Evolutionary conservation across 1,140 invertebrate species (phyloP).

Genomic region (Lepidotrigona ventralis): DNA sequence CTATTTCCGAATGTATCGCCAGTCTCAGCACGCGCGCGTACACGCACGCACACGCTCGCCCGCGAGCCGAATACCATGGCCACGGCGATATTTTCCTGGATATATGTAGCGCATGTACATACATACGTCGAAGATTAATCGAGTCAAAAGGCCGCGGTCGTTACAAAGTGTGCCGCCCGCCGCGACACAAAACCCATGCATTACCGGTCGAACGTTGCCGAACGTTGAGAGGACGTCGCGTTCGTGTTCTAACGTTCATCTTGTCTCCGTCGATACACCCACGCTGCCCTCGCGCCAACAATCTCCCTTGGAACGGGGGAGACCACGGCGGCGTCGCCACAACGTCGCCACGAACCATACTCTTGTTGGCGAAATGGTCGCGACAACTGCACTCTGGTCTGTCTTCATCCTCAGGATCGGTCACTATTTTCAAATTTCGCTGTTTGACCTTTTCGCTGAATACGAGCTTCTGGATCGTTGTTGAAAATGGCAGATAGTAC

Average conservation of each 20-base stretch:
- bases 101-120: conserved; percentile 57
- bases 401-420: too few relatives aligned
- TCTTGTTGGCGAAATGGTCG: neutral
- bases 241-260: conserved; percentile 75
- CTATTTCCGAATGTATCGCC: conserved; percentile 76
- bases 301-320: conserved; percentile 16
- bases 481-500: too few relatives aligned
- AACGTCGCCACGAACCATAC: neutral
- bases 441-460: too few relatives aligned
- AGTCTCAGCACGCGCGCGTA: conserved; percentile 58
- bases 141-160: conserved; percentile 78
- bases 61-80: neutral
- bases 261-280: conserved; percentile 74
- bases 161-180: conserved; percentile 80
- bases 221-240: conserved; percentile 65
- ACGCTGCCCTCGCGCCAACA: conserved; percentile 61
- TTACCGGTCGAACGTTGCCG: conserved; percentile 69
- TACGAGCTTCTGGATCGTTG: too few relatives aligned
- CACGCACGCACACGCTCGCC: neutral
- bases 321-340: neutral
- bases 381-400: neutral
- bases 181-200: conserved; percentile 78
- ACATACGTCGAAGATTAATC: conserved; percentile 80
- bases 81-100: conserved; percentile 46
- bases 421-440: too few relatives aligned